A percentile compares a stretch with the other conserved stretches of the same genome.
phyloP scores from a whole-genome alignment of 2,888 invertebrate genomes.

The Amiota communis region DNA sequence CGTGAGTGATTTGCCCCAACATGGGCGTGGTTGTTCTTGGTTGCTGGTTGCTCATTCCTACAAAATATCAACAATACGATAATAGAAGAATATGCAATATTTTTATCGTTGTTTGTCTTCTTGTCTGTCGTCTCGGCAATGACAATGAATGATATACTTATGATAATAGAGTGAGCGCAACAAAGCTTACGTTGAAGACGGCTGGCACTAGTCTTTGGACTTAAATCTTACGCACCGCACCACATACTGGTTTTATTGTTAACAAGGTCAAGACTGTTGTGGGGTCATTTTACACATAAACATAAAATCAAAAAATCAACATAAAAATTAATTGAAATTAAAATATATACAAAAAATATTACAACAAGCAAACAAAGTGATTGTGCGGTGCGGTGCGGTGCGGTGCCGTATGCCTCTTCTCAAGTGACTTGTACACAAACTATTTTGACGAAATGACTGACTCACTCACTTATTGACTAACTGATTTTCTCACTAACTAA shows the following conservation, averaged over 20 bases:
- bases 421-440: too few species aligned
- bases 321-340: not conserved
- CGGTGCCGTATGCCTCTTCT: not conserved
- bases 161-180: not conserved
- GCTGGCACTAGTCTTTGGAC: constrained; percentile 14
- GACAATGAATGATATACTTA: not conserved
- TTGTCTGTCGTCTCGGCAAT: not conserved
- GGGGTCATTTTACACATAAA: not conserved
- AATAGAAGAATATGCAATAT: too few species aligned
- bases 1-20: not conserved
- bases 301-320: not conserved
- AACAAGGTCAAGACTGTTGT: constrained; percentile 16
- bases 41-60: too few species aligned
- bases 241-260: constrained; percentile 4
- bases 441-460: too few species aligned
- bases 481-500: not conserved
- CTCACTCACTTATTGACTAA: not conserved
- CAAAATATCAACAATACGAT: too few species aligned
- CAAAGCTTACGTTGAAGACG: not conserved
- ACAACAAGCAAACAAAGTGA: not conserved
- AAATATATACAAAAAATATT: not conserved
- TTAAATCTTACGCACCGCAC: constrained; percentile 18
- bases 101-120: not conserved
- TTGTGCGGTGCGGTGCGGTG: constrained; percentile 10
- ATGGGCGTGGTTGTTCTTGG: constrained; percentile 17